Percentiles rank a stretch among this genome's conserved stretches.
Conservation (phyloP, 2,888 invertebrate species). For the Parnassius orleans region DNA sequence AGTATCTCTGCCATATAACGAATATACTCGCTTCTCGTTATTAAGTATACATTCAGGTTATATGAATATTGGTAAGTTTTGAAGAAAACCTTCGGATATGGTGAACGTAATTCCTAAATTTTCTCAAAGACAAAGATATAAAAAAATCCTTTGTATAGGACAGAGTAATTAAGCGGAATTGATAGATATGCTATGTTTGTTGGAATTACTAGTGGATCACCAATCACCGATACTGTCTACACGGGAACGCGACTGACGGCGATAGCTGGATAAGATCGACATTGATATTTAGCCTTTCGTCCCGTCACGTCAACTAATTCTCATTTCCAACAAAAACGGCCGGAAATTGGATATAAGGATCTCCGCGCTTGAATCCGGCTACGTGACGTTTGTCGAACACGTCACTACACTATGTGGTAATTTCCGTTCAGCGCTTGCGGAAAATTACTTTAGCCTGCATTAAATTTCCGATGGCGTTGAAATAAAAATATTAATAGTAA, state of each 20-base stretch:
- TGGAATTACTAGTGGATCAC: constrained; percentile 5
- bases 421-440: constrained; percentile 76
- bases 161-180: too few species aligned
- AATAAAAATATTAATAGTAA: constrained; percentile 55
- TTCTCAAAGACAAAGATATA: too few species aligned
- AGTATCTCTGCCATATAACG: too few species aligned
- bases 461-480: constrained; percentile 74
- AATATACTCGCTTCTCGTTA: too few species aligned
- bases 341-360: constrained; percentile 81
- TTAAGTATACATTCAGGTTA: too few species aligned
- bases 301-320: constrained; percentile 78
- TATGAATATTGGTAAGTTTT: too few species aligned
- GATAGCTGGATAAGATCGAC: constrained; percentile 50
- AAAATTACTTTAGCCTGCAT: constrained; percentile 79
- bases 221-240: constrained; percentile 31
- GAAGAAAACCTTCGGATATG: too few species aligned
- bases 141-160: too few species aligned
- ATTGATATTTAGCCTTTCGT: constrained; percentile 72
- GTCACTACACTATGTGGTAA: constrained; percentile 80
- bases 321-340: constrained; percentile 77
- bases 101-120: too few species aligned
- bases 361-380: constrained; percentile 75
- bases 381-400: constrained; percentile 81
- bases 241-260: constrained; percentile 30
- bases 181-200: not conserved